These are phyloP conservation scores for Xenopus laevis DNA, from an alignment of 2,113 vertebrate species.

Conservation along the genomic window DNA sequence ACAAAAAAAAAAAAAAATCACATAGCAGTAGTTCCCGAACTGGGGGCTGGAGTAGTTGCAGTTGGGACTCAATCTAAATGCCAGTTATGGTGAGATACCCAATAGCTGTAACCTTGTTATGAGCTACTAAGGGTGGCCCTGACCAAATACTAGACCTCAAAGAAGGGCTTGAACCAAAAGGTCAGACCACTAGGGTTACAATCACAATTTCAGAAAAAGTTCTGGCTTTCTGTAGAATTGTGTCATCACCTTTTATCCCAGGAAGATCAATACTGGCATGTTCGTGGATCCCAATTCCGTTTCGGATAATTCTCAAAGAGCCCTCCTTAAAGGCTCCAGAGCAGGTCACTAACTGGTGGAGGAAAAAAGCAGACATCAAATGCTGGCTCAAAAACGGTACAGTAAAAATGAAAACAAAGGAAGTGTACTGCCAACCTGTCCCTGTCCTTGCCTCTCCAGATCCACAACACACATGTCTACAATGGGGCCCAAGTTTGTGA, in stretches of 20 bases:
- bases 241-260: constrained; percentile 85
- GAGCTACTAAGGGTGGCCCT: too few species aligned
- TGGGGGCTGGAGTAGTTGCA: too few species aligned
- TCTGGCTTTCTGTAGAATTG: background rate
- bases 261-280: constrained; percentile 97
- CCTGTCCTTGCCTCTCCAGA: constrained; percentile 93
- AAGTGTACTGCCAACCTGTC: constrained; percentile 73
- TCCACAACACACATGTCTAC: constrained; percentile 99
- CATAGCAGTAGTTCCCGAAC: too few species aligned
- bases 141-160: too few species aligned
- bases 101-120: too few species aligned
- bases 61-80: too few species aligned
- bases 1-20: too few species aligned
- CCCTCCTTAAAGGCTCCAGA: constrained; percentile 97
- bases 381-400: background rate
- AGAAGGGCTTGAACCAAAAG: too few species aligned
- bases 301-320: constrained; percentile 92
- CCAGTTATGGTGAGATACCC: too few species aligned
- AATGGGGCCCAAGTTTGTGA: constrained; percentile 95
- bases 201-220: too few species aligned
- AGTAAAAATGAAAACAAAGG: background rate
- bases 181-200: too few species aligned
- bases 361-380: too few species aligned
- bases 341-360: constrained; percentile 87
- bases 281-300: constrained; percentile 95